Conservation (phyloP, 2,888 invertebrate species). For the Eretmocerus hayati region DNA sequence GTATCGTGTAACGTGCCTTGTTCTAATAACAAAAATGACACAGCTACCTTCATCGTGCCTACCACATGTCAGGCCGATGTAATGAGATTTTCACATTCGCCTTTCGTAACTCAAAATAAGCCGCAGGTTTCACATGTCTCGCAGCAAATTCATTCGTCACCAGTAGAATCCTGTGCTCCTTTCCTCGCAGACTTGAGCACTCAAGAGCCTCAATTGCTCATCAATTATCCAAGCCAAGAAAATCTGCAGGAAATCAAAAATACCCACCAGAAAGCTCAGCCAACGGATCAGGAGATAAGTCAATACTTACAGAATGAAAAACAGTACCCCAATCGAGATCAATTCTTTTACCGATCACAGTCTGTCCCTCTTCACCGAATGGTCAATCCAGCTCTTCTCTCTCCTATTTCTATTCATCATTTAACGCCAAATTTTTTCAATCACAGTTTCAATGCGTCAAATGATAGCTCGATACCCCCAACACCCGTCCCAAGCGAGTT, state of each 20-base stretch:
- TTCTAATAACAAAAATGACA: slow-evolving; percentile 30
- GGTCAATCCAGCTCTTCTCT: slow-evolving; percentile 41
- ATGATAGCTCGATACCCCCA: slow-evolving; percentile 60
- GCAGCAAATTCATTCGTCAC: neutral
- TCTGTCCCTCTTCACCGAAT: slow-evolving; percentile 69
- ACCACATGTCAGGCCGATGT: slow-evolving; percentile 27
- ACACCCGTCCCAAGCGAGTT: slow-evolving; percentile 68
- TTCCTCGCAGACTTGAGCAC: slow-evolving; percentile 33
- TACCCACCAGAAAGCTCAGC: slow-evolving; percentile 33
- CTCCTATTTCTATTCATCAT: slow-evolving; percentile 42
- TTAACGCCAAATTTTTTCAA: slow-evolving; percentile 33
- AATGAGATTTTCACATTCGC: slow-evolving; percentile 28
- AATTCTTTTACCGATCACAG: slow-evolving; percentile 58
- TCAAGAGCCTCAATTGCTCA: slow-evolving; percentile 39
- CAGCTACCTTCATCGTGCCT: slow-evolving; percentile 40
- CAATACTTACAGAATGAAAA: slow-evolving; percentile 57
- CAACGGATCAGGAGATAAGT: slow-evolving; percentile 53
- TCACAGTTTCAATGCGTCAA: slow-evolving; percentile 45
- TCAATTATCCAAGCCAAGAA: slow-evolving; percentile 44
- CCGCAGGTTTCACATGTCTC: slow-evolving; percentile 33
- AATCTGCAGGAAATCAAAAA: slow-evolving; percentile 40
- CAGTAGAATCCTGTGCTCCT: slow-evolving; percentile 22
- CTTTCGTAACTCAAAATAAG: slow-evolving; percentile 28
- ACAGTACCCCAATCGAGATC: slow-evolving; percentile 42
- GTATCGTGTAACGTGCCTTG: slow-evolving; percentile 42